A percentile compares a stretch with the other conserved stretches of the same genome.
These are phyloP conservation scores for Nesidiocoris tenuis DNA, from an alignment of 2,888 invertebrate genomes.

Conservation along the genomic window DNA sequence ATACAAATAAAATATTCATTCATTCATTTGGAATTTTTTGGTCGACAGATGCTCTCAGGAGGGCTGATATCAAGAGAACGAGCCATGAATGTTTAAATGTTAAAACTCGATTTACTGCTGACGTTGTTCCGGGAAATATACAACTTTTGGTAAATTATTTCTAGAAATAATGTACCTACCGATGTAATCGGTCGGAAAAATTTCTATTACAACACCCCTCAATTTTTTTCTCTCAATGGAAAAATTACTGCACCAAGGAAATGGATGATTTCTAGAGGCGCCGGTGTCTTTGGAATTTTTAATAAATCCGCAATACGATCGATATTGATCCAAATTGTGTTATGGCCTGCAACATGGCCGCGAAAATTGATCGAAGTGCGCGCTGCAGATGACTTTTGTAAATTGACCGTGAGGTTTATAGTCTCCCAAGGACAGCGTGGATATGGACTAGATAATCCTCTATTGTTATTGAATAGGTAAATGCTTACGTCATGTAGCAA, in stretches of 20 bases:
- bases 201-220: no score
- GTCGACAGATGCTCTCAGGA: no score
- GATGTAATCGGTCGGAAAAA: no score
- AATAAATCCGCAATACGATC: background rate
- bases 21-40: no score
- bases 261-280: background rate
- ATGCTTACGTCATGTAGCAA: background rate
- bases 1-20: no score
- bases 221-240: no score
- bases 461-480: background rate
- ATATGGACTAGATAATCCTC: background rate
- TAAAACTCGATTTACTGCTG: no score
- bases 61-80: no score
- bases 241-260: background rate
- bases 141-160: no score
- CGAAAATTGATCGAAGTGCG: background rate
- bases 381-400: background rate
- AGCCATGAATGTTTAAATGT: no score
- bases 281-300: background rate
- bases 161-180: no score
- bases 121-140: no score
- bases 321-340: background rate
- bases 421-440: background rate
- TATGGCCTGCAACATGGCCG: background rate
- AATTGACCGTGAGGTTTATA: background rate